Evolutionary conservation across 2,113 vertebrate genomes (phyloP), one percentile per base, ranked within the genome.

Genomic region (Actenoides hombroni): DNA sequence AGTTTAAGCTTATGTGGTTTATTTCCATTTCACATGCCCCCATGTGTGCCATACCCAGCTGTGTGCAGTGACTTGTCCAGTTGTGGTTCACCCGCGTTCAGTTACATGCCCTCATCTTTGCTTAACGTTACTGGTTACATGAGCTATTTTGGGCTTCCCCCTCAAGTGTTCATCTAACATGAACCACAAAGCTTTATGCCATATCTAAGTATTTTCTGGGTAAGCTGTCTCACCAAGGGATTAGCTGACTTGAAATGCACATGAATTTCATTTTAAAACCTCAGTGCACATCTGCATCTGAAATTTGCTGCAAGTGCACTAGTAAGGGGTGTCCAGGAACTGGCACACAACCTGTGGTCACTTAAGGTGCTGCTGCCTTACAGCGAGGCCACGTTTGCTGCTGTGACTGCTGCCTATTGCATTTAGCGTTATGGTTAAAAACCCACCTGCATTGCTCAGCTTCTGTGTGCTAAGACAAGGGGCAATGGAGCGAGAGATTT

Each of bases 381-480:
- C 75, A 64, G 26, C 0, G 0, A 54, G 31, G 82, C 29, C 15
- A 25, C 10, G 1, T 33, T 46, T 56, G 48, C 57, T 51, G 12
- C 40, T 20, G 11, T 56, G 59, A 11, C 46, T 21, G 15, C 46
- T 21, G 15, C 60, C 21, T 26, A 0, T 13, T 24, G 19, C 23
- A 2, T 44, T 56, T 33, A 42, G 39, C 6, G 0, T 29, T 7
- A 10, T 0, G 8, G 37, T 33, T 20, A 61, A 74, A 39, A 29
- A 11, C 11, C 12, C 17, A 14, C 33, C 44, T n/a, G 26, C 26
- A 25, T 11, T 19, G 14, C 56, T 59, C 56, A 42, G 68, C 56
- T 69, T 25, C 39, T 37, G 18, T 31, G 11, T 57, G 18, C 51
- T 25, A 25, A 46, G 68, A 42, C 59, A 75, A 78, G 20, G 29